These are phyloP conservation scores for Thermophis baileyi DNA, from an alignment of 2,113 vertebrate species.

Conservation along the genomic window DNA sequence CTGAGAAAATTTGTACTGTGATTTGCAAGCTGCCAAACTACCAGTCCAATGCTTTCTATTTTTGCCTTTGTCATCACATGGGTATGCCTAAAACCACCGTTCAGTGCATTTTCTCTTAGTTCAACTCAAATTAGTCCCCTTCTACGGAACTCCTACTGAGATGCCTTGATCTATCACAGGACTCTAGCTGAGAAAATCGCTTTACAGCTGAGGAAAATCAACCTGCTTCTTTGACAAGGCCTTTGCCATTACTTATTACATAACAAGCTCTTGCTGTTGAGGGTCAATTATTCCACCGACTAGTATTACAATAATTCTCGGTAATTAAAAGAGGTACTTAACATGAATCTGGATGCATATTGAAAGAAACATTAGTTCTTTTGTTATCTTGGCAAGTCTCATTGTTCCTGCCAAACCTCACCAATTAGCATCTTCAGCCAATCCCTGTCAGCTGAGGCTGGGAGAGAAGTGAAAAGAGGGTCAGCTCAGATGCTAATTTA, in stretches of 20 bases:
- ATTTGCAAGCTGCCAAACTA: constrained; percentile 57
- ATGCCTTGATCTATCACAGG: constrained; percentile 58
- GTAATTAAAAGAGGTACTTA: constrained; percentile 81
- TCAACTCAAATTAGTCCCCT: constrained; percentile 71
- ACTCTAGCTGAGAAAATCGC: constrained; percentile 69
- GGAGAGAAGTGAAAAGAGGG: constrained; percentile 63
- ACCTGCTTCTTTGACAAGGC: constrained; percentile 68
- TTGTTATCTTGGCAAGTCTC: constrained; percentile 73
- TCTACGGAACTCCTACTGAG: constrained; percentile 63
- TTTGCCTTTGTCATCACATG: constrained; percentile 53
- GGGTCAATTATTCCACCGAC: constrained; percentile 80
- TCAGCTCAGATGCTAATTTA: constrained; percentile 84
- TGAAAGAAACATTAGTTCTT: constrained; percentile 81
- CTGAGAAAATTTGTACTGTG: constrained; percentile 13
- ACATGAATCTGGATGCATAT: constrained; percentile 69
- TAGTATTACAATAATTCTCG: constrained; percentile 76
- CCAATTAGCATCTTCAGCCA: constrained; percentile 82
- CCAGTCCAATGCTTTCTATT: constrained; percentile 58
- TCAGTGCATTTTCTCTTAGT: constrained; percentile 57
- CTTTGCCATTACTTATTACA: constrained; percentile 69
- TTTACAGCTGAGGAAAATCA: constrained; percentile 62
- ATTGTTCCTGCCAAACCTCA: constrained; percentile 69
- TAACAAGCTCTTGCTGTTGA: constrained; percentile 68
- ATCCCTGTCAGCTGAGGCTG: constrained; percentile 75
- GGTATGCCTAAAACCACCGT: constrained; percentile 58